A percentile compares a stretch with the other conserved stretches of the same genome.
These are phyloP conservation scores for Arion vulgaris DNA, from an alignment of 1,140 invertebrate species.

Conservation along the genomic window DNA sequence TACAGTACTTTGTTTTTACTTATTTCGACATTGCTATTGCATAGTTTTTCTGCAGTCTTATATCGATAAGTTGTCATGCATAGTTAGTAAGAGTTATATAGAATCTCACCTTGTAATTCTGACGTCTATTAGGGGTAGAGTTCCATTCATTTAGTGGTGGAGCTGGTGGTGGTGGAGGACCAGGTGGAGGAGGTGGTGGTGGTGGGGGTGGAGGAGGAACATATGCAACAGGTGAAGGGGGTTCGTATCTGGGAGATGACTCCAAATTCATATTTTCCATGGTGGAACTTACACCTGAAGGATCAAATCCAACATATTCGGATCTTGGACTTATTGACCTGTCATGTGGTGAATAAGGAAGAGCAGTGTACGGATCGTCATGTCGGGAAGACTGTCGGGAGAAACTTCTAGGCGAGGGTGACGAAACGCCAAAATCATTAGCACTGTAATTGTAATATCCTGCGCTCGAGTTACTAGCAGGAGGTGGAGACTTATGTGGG, in stretches of 20 bases:
- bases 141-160: constrained; percentile 25
- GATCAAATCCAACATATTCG: neutral
- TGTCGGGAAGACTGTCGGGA: constrained; percentile 28
- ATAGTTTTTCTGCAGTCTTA: no score
- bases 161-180: constrained; percentile 24
- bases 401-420: constrained; percentile 8
- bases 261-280: constrained; percentile 32
- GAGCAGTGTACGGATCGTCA: neutral
- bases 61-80: no score
- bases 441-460: constrained; percentile 10
- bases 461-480: neutral
- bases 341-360: constrained; percentile 22
- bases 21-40: no score
- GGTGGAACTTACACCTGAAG: constrained; percentile 1
- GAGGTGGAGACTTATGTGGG: constrained; percentile 8
- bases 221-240: constrained; percentile 52
- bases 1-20: no score
- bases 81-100: neutral
- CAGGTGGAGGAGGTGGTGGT: constrained; percentile 54
- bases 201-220: constrained; percentile 59
- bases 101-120: constrained; percentile 26
- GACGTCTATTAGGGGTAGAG: constrained; percentile 27
- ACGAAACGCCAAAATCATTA: constrained; percentile 9
- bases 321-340: constrained; percentile 15
- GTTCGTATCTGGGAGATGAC: constrained; percentile 25